Conservation (phyloP, 2,888 invertebrate species). For the Tinea pellionella region DNA sequence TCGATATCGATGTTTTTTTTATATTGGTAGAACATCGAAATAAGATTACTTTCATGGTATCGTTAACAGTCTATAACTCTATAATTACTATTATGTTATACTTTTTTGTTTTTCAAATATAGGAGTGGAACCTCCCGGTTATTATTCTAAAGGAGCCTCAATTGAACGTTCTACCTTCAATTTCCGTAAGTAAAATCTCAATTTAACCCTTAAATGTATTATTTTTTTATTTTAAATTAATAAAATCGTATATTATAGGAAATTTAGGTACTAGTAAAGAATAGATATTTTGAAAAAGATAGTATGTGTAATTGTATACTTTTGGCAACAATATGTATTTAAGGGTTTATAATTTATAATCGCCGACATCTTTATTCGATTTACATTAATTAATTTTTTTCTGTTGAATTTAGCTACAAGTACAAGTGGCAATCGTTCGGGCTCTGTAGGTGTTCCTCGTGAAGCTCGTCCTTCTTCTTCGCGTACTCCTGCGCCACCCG, state of each 20-base stretch:
- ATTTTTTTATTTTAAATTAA: too few species aligned
- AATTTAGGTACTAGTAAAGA: too few species aligned
- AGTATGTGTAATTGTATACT: too few species aligned
- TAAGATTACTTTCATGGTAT: too few species aligned
- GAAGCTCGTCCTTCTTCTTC: background rate
- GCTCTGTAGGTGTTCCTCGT: slow-evolving; percentile 29
- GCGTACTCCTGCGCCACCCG: slow-evolving; percentile 17
- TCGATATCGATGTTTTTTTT: too few species aligned
- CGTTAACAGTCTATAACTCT: too few species aligned
- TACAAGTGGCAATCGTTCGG: slow-evolving; percentile 33
- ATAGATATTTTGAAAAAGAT: too few species aligned
- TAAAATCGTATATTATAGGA: too few species aligned
- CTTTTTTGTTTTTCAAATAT: background rate
- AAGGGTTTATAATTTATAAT: background rate
- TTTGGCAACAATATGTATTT: too few species aligned
- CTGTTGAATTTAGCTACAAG: background rate
- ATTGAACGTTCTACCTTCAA: slow-evolving; percentile 62
- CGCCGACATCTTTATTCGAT: background rate
- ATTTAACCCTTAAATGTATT: too few species aligned
- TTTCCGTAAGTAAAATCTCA: slow-evolving; percentile 2
- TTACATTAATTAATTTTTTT: background rate
- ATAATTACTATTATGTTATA: too few species aligned
- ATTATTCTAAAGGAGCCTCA: slow-evolving; percentile 53
- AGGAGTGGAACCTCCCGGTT: slow-evolving; percentile 22
- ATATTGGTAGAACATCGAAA: too few species aligned